Evolutionary conservation across 1,140 invertebrate genomes (phyloP).

Genomic region (Fopius arisanus): DNA sequence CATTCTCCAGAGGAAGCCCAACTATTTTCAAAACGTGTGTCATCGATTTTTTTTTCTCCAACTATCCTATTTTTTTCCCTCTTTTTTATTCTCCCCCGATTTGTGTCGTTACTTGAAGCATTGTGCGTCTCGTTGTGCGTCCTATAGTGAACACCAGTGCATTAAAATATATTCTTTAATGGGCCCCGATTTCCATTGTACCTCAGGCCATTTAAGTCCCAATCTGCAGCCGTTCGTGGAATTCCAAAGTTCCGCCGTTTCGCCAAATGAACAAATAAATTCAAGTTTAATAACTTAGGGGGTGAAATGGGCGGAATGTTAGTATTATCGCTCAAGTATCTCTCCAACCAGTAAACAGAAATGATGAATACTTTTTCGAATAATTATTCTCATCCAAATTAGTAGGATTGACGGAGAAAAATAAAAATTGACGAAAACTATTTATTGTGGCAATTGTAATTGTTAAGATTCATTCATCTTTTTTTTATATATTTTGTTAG

Average conservation of each 20-base stretch:
- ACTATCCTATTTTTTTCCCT: background rate
- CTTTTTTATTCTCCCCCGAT: background rate
- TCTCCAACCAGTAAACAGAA: too few relatives aligned
- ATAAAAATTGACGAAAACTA: too few relatives aligned
- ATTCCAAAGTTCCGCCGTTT: background rate
- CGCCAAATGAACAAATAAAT: background rate
- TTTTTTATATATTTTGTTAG: slow-evolving; percentile 19
- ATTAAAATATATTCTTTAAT: slow-evolving; percentile 18
- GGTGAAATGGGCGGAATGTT: background rate
- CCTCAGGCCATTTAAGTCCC: background rate
- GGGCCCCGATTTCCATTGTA: background rate
- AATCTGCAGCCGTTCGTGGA: background rate
- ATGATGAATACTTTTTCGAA: too few relatives aligned
- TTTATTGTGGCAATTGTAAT: slow-evolving; percentile 32
- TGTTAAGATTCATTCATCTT: background rate
- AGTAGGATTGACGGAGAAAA: too few relatives aligned
- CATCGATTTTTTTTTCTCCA: slow-evolving; percentile 3
- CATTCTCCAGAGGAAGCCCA: background rate
- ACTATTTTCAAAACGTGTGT: background rate
- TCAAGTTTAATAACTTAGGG: background rate
- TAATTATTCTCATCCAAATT: too few relatives aligned
- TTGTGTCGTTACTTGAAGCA: background rate
- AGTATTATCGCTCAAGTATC: too few relatives aligned
- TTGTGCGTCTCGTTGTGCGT: too few relatives aligned
- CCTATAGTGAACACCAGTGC: background rate